Conservation (phyloP, 1,140 invertebrate species). For the Hormaphis cornu region DNA sequence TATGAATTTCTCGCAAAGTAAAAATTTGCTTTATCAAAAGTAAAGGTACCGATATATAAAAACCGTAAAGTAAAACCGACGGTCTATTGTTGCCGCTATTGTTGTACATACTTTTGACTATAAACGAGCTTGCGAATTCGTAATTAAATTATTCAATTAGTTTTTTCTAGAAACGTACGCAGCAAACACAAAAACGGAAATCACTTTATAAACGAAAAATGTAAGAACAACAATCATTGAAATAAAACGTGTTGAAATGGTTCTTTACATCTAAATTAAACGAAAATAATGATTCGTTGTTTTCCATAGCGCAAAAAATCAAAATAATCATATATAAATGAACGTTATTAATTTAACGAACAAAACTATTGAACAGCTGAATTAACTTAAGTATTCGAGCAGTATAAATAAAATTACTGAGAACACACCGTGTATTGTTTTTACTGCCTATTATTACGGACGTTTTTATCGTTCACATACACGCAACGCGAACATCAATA, state of each 20-base stretch:
- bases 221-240: neutral
- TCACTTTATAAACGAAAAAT: neutral
- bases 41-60: no score
- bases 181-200: neutral
- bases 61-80: neutral
- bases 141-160: neutral
- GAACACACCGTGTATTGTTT: no score
- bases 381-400: constrained; percentile 6
- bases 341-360: constrained; percentile 20
- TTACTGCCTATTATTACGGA: constrained; percentile 4
- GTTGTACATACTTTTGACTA: no score
- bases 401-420: constrained; percentile 14
- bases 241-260: neutral
- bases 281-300: neutral
- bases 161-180: neutral
- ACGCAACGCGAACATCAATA: constrained; percentile 12
- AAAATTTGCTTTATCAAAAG: neutral
- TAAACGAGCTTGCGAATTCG: neutral
- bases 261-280: neutral
- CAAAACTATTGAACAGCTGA: constrained; percentile 2
- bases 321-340: neutral
- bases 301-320: neutral
- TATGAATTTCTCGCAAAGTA: neutral
- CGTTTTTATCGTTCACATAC: constrained; percentile 26
- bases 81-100: no score